Conservation (phyloP, 1,140 invertebrate species). For the Spodoptera frugiperda region DNA sequence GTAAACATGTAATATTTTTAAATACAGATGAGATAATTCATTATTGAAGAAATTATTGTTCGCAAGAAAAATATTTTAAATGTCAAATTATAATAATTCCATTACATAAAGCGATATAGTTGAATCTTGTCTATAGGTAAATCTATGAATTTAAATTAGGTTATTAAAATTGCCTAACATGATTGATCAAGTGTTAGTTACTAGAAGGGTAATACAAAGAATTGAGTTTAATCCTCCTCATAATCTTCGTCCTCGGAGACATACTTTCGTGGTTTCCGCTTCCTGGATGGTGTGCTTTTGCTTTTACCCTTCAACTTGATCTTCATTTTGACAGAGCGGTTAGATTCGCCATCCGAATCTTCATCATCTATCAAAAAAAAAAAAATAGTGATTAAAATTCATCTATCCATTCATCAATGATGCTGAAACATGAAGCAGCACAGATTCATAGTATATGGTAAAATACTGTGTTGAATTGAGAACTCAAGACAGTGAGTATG, state of each 20-base stretch:
- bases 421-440: no score
- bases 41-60: no score
- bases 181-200: slow-evolving; percentile 29
- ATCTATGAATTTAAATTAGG: neutral
- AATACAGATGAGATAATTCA: neutral
- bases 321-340: slow-evolving; percentile 85
- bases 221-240: slow-evolving; percentile 79
- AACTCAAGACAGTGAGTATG: no score
- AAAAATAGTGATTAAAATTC: no score
- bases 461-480: no score
- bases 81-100: slow-evolving; percentile 1
- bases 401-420: no score
- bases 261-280: slow-evolving; percentile 81
- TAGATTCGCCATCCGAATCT: slow-evolving; percentile 83
- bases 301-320: slow-evolving; percentile 82
- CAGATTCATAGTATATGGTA: no score
- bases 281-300: slow-evolving; percentile 78
- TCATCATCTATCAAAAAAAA: slow-evolving; percentile 74
- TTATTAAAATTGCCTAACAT: slow-evolving; percentile 1
- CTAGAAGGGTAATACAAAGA: neutral
- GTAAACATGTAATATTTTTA: slow-evolving; percentile 10
- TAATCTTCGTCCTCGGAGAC: slow-evolving; percentile 85
- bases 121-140: neutral
- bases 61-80: slow-evolving; percentile 6
- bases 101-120: neutral